These are phyloP conservation scores for Cyphomyrmex costatus DNA, from an alignment of 1,140 invertebrate species.

Conservation along the genomic window DNA sequence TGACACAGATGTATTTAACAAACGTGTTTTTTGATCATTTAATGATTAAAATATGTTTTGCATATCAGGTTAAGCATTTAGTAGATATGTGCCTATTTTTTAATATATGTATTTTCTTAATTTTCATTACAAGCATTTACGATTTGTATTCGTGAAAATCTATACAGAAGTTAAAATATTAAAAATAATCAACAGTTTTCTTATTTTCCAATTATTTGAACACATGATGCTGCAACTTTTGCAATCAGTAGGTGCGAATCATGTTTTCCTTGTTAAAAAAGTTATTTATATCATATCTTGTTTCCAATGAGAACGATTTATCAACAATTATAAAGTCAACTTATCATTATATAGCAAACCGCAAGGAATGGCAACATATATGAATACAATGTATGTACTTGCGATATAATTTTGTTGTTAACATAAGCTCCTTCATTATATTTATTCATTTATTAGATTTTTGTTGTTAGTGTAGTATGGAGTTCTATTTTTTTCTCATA, in stretches of 20 bases:
- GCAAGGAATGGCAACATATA: neutral
- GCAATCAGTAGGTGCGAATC: neutral
- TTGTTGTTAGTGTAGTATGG: neutral
- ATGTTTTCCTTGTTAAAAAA: neutral
- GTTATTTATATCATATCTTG: slow-evolving; percentile 1
- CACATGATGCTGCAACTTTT: neutral
- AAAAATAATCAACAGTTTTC: neutral
- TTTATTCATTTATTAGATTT: neutral
- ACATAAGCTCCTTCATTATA: neutral
- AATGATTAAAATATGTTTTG: neutral
- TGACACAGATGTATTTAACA: neutral
- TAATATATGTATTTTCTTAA: neutral
- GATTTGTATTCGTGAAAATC: neutral
- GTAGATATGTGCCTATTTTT: neutral
- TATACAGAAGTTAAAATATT: neutral
- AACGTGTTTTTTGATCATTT: slow-evolving; percentile 10
- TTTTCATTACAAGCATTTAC: neutral
- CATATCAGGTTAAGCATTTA: neutral
- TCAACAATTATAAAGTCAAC: neutral
- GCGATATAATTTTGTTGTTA: neutral
- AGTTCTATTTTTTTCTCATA: neutral
- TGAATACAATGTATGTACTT: neutral
- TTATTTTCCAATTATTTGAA: neutral
- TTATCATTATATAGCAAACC: neutral
- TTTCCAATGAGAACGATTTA: neutral